Evolutionary conservation across 2,888 invertebrate species (phyloP), one percentile per base, ranked within the genome.

Genomic region (Nesidiocoris tenuis): DNA sequence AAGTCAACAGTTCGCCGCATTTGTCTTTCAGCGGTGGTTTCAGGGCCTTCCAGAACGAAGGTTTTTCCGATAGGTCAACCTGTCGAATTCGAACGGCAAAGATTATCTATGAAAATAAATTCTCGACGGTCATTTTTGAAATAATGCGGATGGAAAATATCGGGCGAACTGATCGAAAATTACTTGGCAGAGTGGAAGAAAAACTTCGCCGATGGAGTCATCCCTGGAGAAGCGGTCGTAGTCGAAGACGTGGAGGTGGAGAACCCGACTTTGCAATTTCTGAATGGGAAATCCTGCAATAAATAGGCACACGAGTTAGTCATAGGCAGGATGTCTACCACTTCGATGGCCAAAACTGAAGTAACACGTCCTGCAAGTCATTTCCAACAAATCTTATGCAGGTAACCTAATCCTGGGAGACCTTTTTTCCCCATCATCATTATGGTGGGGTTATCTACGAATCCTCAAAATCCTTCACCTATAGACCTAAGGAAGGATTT

Each of bases 151-250:
- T 39, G 3, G 12, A 12, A 12, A 39, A 39, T 39, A 39, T 39
- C 39, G 39, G 39, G 12, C 5, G 39, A 39, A 39, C 3, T 3
- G 3, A 39, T 39, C 39, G 12, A 12, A 39, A 39, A 39, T 39
- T 39, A 94, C 94, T 91, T 95, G 95, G 83, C 94, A 95, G 5
- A 96, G 86, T 3, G 95, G 95, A 82, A 95, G 86, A 85, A 95
- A 95, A 79, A 95, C 93, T 85, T 96, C 95, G 1, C 95, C 95
- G 82, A 96, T 96, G 65, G 95, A 95, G 83, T 96, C 95, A 83
- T 96, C 95, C 81, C 95, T 88, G 65, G 95, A 95, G 85, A 96
- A 96, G 81, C 95, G 90, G 84, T 96, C 95, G 85, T 95, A 95
- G 84, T 96, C 95, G 84, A 95, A 95, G 71, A 96, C 95, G 85